Evolutionary conservation across 2,113 vertebrate species (phyloP).

Genomic region (Tamias sibiricus): DNA sequence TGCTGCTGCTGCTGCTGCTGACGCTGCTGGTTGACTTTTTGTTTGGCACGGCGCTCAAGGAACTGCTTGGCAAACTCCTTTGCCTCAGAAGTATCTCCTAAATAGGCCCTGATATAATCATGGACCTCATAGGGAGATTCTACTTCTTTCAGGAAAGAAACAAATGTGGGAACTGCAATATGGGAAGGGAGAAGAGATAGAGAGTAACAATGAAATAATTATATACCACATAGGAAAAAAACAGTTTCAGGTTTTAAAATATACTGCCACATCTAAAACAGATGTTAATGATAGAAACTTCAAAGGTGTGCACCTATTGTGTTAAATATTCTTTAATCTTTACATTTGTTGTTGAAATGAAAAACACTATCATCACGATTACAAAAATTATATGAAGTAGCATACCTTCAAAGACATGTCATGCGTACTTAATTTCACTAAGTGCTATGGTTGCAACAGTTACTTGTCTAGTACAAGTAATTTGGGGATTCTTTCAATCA

Average conservation of each 20-base stretch:
- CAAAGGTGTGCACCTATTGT: neutral
- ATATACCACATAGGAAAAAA: neutral
- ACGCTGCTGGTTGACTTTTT: slow-evolving; percentile 95
- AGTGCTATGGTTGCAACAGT: neutral
- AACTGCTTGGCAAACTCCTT: slow-evolving; percentile 99
- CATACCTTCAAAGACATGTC: neutral
- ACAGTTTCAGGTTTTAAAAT: neutral
- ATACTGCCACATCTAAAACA: neutral
- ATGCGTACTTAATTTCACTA: neutral
- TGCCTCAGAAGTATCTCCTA: slow-evolving; percentile 98
- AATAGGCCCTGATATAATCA: slow-evolving; percentile 97
- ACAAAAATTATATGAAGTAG: neutral
- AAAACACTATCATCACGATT: neutral
- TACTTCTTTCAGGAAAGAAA: slow-evolving; percentile 99
- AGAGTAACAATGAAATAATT: slow-evolving; percentile 52
- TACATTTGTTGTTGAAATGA: neutral
- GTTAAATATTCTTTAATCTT: neutral
- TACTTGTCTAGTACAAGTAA: neutral
- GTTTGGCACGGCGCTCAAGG: slow-evolving; percentile 99
- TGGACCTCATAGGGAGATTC: slow-evolving; percentile 99
- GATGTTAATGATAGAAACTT: neutral
- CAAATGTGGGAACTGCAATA: slow-evolving; percentile 97
- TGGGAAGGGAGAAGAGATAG: slow-evolving; percentile 53
- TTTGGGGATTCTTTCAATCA: neutral
- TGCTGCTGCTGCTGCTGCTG: slow-evolving; percentile 89